Evolutionary conservation across 2,888 invertebrate genomes (phyloP).

Genomic region (Machimus rusticus): DNA sequence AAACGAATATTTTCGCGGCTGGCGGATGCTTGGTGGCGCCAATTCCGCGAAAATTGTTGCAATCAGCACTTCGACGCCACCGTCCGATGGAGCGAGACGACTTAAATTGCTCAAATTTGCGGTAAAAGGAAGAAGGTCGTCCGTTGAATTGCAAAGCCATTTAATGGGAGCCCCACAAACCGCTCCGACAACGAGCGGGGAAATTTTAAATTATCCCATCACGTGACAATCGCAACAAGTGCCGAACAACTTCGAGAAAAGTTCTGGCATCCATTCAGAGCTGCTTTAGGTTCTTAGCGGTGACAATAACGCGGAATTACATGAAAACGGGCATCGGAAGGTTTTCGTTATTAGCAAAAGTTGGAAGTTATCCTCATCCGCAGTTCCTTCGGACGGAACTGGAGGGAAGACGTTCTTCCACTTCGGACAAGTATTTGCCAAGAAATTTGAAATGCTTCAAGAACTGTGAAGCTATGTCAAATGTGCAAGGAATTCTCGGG

Average conservation of each 20-base stretch:
- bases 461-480: neutral
- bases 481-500: neutral
- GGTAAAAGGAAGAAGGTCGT: neutral
- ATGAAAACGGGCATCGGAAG: conserved; percentile 12
- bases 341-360: conserved; percentile 13
- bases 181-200: neutral
- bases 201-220: conserved; percentile 25
- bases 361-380: neutral
- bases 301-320: conserved; percentile 2
- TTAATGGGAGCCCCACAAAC: neutral
- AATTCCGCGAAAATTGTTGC: neutral
- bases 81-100: neutral
- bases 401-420: neutral
- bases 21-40: neutral
- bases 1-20: conserved; percentile 3
- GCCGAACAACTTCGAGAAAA: conserved; percentile 7
- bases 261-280: neutral
- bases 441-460: neutral
- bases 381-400: neutral
- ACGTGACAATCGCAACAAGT: conserved; percentile 38
- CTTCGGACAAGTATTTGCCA: neutral
- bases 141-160: neutral
- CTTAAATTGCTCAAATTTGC: neutral
- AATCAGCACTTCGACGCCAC: neutral
- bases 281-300: neutral